A percentile compares a stretch with the other conserved stretches of the same genome.
Evolutionary conservation across 1,140 invertebrate species (phyloP).

Genomic region (Laupala kohalensis): DNA sequence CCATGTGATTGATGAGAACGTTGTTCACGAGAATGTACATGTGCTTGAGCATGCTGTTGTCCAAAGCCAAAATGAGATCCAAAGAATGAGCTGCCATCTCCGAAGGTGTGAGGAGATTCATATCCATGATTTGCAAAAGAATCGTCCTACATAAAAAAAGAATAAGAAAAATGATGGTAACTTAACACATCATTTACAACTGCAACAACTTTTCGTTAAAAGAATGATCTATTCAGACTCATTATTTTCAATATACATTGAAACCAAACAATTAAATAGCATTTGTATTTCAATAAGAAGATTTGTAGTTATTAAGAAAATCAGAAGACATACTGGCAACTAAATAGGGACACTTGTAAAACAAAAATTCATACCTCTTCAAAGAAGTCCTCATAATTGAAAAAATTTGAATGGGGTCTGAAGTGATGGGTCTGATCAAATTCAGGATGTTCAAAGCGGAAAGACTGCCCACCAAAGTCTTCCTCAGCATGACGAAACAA

Average conservation of each 20-base stretch:
- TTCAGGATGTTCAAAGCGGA: conserved; percentile 8
- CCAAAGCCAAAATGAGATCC: conserved; percentile 4
- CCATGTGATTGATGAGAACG: not conserved
- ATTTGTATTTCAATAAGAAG: too few relatives aligned
- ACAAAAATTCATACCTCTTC: not conserved
- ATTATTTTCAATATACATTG: too few relatives aligned
- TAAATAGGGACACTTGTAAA: not conserved
- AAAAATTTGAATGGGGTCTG: not conserved
- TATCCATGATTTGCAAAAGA: not conserved
- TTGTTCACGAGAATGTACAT: not conserved
- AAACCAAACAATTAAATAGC: too few relatives aligned
- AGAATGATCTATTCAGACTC: too few relatives aligned
- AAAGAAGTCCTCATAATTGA: conserved; percentile 6
- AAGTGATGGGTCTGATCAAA: not conserved
- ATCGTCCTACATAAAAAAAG: not conserved
- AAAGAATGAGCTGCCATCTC: conserved; percentile 10
- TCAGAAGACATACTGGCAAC: too few relatives aligned
- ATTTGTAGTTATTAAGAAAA: too few relatives aligned
- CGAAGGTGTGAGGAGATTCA: conserved; percentile 6
- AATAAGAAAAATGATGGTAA: too few relatives aligned
- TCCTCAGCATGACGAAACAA: conserved; percentile 14
- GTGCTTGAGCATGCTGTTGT: not conserved
- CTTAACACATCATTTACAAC: too few relatives aligned
- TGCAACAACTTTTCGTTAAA: too few relatives aligned
- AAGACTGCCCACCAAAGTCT: conserved; percentile 7